phyloP scores from a whole-genome alignment of 1,140 invertebrate species.

The Ptiloglossa arizonensis region DNA sequence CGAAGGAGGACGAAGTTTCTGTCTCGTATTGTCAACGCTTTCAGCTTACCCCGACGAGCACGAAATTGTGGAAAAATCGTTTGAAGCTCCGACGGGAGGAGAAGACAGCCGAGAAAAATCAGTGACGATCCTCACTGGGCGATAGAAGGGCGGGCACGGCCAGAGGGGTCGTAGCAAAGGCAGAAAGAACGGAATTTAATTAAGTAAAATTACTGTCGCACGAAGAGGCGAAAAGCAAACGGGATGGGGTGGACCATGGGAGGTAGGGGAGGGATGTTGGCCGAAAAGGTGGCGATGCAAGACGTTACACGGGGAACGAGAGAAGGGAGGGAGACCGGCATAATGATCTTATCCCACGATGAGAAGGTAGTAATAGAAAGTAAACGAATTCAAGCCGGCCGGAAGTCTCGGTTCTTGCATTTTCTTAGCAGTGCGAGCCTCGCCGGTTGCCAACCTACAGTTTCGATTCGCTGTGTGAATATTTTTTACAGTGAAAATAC shows the following conservation, averaged over 20 bases:
- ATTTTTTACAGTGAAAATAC: too few relatives aligned
- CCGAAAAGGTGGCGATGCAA: conserved; percentile 60
- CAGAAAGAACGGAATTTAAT: conserved; percentile 83
- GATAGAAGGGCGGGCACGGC: conserved; percentile 44
- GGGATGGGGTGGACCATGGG: neutral
- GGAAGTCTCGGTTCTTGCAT: neutral
- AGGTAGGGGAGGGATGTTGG: conserved; percentile 19
- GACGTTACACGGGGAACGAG: conserved; percentile 46
- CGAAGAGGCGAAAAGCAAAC: conserved; percentile 72
- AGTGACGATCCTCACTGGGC: conserved; percentile 49
- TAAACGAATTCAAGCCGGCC: conserved; percentile 56
- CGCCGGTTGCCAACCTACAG: neutral
- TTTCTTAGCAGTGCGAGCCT: neutral
- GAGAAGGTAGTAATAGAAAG: conserved; percentile 66
- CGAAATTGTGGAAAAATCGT: conserved; percentile 60
- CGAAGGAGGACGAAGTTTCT: conserved; percentile 17
- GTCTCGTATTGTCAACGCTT: conserved; percentile 8
- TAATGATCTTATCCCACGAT: conserved; percentile 66
- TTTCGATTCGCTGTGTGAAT: neutral
- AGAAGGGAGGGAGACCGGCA: conserved; percentile 16
- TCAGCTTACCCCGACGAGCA: neutral
- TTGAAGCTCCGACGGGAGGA: conserved; percentile 48
- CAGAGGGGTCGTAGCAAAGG: conserved; percentile 61
- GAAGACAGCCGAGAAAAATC: conserved; percentile 67
- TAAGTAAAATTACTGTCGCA: conserved; percentile 83